phyloP scores from a whole-genome alignment of 1,140 invertebrate species.

The Diplogasteroides magnus region DNA sequence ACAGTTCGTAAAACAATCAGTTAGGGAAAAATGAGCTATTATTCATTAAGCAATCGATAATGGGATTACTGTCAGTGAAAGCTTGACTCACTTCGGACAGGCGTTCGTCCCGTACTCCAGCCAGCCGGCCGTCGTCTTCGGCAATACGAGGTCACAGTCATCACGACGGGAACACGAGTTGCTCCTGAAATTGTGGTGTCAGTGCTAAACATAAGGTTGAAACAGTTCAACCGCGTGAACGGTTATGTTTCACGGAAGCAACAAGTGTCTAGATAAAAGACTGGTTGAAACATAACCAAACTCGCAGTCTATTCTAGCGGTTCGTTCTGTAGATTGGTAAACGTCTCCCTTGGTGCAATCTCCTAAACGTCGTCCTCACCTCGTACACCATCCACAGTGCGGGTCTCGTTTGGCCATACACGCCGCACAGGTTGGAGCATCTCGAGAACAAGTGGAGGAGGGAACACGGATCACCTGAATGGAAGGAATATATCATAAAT shows the following conservation, averaged over 20 bases:
- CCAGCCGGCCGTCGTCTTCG: conserved; percentile 39
- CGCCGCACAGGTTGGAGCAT: conserved; percentile 36
- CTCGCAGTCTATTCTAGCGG: too few species aligned
- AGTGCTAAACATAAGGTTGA: too few species aligned
- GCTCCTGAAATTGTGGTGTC: too few species aligned
- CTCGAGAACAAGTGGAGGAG: conserved; percentile 29
- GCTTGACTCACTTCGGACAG: conserved; percentile 43
- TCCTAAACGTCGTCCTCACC: too few species aligned
- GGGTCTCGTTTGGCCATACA: conserved; percentile 48
- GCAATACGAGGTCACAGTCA: conserved; percentile 27
- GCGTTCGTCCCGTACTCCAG: conserved; percentile 49
- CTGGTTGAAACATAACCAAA: too few species aligned
- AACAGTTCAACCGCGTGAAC: background rate
- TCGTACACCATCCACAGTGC: conserved; percentile 52
- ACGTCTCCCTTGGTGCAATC: too few species aligned
- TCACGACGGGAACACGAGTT: conserved; percentile 26
- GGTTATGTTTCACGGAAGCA: conserved; percentile 7
- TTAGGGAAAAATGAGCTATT: background rate
- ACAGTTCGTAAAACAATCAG: background rate
- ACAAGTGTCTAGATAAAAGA: conserved; percentile 31
- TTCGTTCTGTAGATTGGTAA: too few species aligned
- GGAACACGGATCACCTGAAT: conserved; percentile 42
- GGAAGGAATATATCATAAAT: conserved; percentile 33
- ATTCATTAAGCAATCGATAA: conserved; percentile 3
- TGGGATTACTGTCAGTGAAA: too few species aligned